phyloP scores from a whole-genome alignment of 1,140 invertebrate genomes.

The Neodiprion pinetum region DNA sequence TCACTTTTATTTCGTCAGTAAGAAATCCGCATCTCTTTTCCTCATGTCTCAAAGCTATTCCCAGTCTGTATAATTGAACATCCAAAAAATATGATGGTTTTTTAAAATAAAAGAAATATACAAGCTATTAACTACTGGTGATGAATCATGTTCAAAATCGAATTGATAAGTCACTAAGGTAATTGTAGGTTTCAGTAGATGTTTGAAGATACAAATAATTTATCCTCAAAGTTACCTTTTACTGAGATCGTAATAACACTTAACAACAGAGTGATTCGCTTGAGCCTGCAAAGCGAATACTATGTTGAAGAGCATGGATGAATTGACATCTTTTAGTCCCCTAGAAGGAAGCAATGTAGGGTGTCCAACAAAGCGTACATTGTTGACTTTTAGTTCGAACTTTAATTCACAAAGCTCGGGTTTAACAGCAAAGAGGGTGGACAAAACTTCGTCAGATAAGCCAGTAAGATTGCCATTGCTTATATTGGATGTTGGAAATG shows the following conservation, averaged over 20 bases:
- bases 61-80: slow-evolving; percentile 65
- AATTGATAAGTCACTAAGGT: not conserved
- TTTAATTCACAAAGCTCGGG: slow-evolving; percentile 86
- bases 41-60: slow-evolving; percentile 88
- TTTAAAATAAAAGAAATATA: not conserved
- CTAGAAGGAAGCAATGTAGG: slow-evolving; percentile 79
- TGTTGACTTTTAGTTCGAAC: slow-evolving; percentile 94
- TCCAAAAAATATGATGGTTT: slow-evolving; percentile 16
- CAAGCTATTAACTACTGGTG: too few relatives aligned
- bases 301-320: slow-evolving; percentile 87
- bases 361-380: slow-evolving; percentile 93
- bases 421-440: slow-evolving; percentile 91
- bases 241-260: slow-evolving; percentile 94
- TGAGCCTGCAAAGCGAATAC: slow-evolving; percentile 91
- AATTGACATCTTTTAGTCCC: slow-evolving; percentile 70
- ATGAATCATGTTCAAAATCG: not conserved
- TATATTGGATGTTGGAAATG: slow-evolving; percentile 50
- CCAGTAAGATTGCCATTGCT: slow-evolving; percentile 69
- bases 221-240: slow-evolving; percentile 61
- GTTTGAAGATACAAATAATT: not conserved
- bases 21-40: slow-evolving; percentile 90
- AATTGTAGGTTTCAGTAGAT: slow-evolving; percentile 4
- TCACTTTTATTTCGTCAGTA: slow-evolving; percentile 87
- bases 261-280: slow-evolving; percentile 90
- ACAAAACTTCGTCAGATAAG: slow-evolving; percentile 85